A percentile compares a stretch with the other conserved stretches of the same genome.
Evolutionary conservation across 2,797 vertebrate species (phyloP).

Genomic region (Myripristis murdjan): DNA sequence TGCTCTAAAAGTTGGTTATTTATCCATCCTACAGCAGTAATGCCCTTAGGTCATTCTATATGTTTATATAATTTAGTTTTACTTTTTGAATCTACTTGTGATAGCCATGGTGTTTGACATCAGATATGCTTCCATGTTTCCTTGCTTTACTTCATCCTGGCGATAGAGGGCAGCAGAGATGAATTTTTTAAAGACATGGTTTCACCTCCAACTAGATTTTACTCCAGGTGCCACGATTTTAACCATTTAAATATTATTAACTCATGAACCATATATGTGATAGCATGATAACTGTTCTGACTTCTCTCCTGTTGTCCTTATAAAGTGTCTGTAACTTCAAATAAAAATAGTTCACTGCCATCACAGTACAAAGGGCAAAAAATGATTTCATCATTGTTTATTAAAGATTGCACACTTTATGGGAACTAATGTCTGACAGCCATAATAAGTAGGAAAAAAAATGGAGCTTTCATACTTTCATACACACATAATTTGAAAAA

Average conservation of each 20-base stretch:
- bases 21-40: not conserved
- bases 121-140: not conserved
- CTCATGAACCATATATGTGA: not conserved
- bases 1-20: not conserved
- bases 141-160: constrained; percentile 24
- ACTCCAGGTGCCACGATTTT: not conserved
- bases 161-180: constrained; percentile 74
- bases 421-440: not conserved
- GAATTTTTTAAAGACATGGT: not conserved
- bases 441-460: no score
- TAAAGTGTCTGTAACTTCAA: not conserved
- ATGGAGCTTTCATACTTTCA: no score
- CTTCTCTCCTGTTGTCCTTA: not conserved
- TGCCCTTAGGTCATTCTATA: no score
- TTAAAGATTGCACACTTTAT: not conserved
- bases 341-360: not conserved
- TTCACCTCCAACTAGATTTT: not conserved
- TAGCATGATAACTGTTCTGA: not conserved
- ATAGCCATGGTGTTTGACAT: no score
- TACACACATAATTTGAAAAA: no score
- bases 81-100: no score
- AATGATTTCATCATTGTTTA: not conserved
- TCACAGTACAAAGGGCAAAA: not conserved
- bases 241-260: not conserved
- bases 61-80: no score